Evolutionary conservation across 2,888 invertebrate species (phyloP), one percentile per base, ranked within the genome.

Genomic region (Cantharis nigra): DNA sequence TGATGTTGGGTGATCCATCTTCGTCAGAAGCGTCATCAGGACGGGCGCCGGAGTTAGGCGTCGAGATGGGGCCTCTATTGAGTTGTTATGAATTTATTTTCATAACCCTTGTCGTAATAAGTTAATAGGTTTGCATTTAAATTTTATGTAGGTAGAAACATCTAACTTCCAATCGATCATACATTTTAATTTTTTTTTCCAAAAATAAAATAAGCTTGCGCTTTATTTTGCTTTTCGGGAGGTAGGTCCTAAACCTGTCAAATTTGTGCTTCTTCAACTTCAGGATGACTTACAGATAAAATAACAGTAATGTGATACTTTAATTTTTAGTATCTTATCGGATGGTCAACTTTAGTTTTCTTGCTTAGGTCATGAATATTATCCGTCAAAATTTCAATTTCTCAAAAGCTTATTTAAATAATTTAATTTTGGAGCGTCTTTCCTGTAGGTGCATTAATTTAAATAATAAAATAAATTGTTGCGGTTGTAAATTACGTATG

Each of bases 1-100:
- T 85, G 88, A 87, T 88, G 89, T 87, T 84, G 86, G 87, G 87
- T 88, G 86, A 90, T 90, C 88, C 88, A 89, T 90, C 90, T 90
- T 90, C 90, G 89, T 89, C 89, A 88, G 83, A 85, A 86, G 85
- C 78, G 82, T 84, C 86, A 87, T 86, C 87, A 83, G 84, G 85
- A 85, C 85, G 85, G 85, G 84, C 85, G 84, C 83, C 84, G 83
- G 82, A 80, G 80, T 79, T 76, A 82, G 84, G 85, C 86, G 86
- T 85, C 85, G 83, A 82, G 83, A 83, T 82, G 85, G 83, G 84
- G 84, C 84, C 85, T 84, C 84, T 84, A 86, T 86, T 86, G 86
- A 86, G 85, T 86, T 82, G 84, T 86, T 86, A 86, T 86, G 85
- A 86, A 86, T 85, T 85, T 85, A 86, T 86, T 86, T 85, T 83